A percentile compares a stretch with the other conserved stretches of the same genome.
These are phyloP conservation scores for Nannobrachium achirus DNA, from an alignment of 2,113 vertebrate species.

Conservation along the genomic window DNA sequence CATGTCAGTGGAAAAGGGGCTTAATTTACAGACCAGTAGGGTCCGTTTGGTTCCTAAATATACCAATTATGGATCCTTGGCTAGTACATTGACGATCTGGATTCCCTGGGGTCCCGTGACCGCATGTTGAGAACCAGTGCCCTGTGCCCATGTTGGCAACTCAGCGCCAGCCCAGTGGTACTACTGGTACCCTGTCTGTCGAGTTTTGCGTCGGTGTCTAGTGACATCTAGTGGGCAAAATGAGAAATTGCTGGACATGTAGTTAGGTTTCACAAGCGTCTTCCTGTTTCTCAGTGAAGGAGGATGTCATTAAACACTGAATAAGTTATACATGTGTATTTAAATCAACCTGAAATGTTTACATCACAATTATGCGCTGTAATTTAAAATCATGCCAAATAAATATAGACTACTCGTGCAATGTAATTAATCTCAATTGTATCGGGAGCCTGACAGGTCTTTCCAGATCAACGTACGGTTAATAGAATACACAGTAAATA, in stretches of 20 bases:
- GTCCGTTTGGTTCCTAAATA: too few relatives aligned
- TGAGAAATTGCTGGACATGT: not conserved
- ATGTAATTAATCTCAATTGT: too few relatives aligned
- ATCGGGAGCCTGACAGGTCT: not conserved
- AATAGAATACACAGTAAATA: not conserved
- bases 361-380: not conserved
- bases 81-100: too few relatives aligned
- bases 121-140: too few relatives aligned
- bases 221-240: constrained; percentile 54
- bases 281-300: not conserved
- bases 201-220: not conserved
- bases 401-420: not conserved
- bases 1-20: too few relatives aligned
- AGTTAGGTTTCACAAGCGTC: not conserved
- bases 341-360: not conserved
- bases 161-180: too few relatives aligned
- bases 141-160: too few relatives aligned
- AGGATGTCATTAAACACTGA: not conserved
- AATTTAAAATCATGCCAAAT: not conserved
- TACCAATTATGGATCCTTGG: too few relatives aligned
- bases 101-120: too few relatives aligned
- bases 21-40: too few relatives aligned
- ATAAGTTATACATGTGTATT: constrained; percentile 11
- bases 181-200: not conserved
- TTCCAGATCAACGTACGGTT: not conserved